Conservation (phyloP, 2,113 vertebrate species). For the Entomyzon cyanotis region DNA sequence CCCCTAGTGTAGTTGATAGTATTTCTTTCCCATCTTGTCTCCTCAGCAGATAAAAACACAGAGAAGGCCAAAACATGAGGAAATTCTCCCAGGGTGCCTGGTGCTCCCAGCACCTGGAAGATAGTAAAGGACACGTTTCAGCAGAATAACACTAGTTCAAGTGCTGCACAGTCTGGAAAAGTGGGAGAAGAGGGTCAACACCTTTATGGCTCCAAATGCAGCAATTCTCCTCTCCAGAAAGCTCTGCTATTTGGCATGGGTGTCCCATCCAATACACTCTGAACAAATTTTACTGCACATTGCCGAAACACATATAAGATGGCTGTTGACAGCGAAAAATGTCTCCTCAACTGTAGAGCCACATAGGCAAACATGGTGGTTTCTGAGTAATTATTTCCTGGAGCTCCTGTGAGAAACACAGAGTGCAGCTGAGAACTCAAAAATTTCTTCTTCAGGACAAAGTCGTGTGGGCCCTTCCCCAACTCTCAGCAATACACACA, state of each 20-base stretch:
- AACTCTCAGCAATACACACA: background rate
- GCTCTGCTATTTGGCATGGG: background rate
- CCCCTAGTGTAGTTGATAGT: rapidly evolving
- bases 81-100: background rate
- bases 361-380: rapidly evolving
- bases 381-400: background rate
- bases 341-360: background rate
- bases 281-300: background rate
- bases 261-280: background rate
- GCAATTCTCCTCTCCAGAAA: background rate
- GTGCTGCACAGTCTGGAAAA: background rate
- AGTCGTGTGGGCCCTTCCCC: background rate
- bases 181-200: rapidly evolving
- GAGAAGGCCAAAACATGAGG: background rate
- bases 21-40: background rate
- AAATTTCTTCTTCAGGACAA: background rate
- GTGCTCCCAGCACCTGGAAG: background rate
- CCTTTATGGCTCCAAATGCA: background rate
- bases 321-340: background rate
- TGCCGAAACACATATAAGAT: background rate
- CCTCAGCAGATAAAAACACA: background rate
- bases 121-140: background rate
- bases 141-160: background rate
- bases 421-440: background rate
- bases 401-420: rapidly evolving